These are phyloP conservation scores for Alligator sinensis DNA, from an alignment of 2,113 vertebrate species.

Conservation along the genomic window DNA sequence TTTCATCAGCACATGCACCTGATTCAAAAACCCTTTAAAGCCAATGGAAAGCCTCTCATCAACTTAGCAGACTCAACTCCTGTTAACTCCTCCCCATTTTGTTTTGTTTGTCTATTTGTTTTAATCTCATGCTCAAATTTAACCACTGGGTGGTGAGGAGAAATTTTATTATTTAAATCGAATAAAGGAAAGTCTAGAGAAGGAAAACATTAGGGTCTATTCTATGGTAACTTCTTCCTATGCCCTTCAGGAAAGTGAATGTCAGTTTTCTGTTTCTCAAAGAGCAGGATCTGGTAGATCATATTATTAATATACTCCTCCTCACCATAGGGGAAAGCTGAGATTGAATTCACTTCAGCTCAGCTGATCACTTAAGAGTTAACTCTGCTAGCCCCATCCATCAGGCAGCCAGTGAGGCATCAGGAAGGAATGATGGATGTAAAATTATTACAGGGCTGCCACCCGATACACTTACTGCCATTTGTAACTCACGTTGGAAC, in stretches of 20 bases:
- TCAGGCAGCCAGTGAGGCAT: slow-evolving; percentile 77
- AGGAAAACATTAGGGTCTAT: slow-evolving; percentile 29
- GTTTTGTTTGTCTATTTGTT: background rate
- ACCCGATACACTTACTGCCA: slow-evolving; percentile 79
- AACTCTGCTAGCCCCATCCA: slow-evolving; percentile 75
- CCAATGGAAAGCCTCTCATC: background rate
- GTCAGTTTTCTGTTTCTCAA: slow-evolving; percentile 44
- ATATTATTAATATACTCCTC: slow-evolving; percentile 19
- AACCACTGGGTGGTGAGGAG: background rate
- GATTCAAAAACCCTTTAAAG: background rate
- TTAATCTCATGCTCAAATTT: slow-evolving; percentile 21
- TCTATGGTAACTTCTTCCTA: slow-evolving; percentile 16
- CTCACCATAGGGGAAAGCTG: slow-evolving; percentile 12
- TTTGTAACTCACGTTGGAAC: slow-evolving; percentile 81
- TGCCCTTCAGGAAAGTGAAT: slow-evolving; percentile 14
- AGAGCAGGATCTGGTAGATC: background rate
- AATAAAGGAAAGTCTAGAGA: background rate
- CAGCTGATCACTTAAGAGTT: slow-evolving; percentile 61
- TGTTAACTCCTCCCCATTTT: background rate
- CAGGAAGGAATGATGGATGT: slow-evolving; percentile 80
- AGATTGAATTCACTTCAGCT: slow-evolving; percentile 53
- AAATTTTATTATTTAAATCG: background rate
- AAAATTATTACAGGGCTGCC: slow-evolving; percentile 85
- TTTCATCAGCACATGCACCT: background rate
- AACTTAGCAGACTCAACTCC: background rate